phyloP scores from a whole-genome alignment of 2,113 vertebrate genomes.

The Anhinga rufa region DNA sequence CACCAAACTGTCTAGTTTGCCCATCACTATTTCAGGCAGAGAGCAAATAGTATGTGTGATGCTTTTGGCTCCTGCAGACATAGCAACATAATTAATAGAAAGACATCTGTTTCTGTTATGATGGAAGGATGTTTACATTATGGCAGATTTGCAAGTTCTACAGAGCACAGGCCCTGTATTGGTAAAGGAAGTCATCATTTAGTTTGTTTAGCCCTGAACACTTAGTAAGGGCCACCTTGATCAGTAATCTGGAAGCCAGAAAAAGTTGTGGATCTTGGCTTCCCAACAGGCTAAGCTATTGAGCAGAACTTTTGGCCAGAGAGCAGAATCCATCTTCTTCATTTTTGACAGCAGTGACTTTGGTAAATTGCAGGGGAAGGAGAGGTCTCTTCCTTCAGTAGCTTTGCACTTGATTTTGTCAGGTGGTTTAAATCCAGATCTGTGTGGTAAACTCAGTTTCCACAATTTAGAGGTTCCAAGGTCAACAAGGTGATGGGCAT shows the following conservation, averaged over 20 bases:
- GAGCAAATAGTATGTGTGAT: constrained; percentile 27
- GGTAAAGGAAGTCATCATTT: constrained; percentile 22
- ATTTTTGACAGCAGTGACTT: constrained; percentile 25
- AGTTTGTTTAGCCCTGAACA: constrained; percentile 31
- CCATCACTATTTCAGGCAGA: not conserved
- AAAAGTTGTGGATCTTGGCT: constrained; percentile 51
- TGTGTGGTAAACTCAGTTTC: not conserved
- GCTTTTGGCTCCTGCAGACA: constrained; percentile 35
- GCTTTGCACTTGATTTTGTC: constrained; percentile 38
- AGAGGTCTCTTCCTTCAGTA: constrained; percentile 43
- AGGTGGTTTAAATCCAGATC: constrained; percentile 32
- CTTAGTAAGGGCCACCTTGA: constrained; percentile 36
- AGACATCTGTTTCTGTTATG: constrained; percentile 58
- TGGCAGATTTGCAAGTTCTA: constrained; percentile 24
- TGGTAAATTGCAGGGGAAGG: constrained; percentile 34
- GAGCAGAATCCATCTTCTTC: constrained; percentile 41
- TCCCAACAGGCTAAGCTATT: constrained; percentile 20
- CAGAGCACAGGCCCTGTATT: not conserved
- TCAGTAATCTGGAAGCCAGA: constrained; percentile 19
- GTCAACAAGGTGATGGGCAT: constrained; percentile 25
- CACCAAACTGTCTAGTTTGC: not conserved
- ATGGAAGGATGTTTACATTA: constrained; percentile 52
- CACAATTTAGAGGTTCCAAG: constrained; percentile 16
- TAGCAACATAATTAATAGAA: constrained; percentile 29
- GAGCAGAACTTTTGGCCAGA: constrained; percentile 19